phyloP scores from a whole-genome alignment of 2,113 vertebrate species.

The Cavia aperea region DNA sequence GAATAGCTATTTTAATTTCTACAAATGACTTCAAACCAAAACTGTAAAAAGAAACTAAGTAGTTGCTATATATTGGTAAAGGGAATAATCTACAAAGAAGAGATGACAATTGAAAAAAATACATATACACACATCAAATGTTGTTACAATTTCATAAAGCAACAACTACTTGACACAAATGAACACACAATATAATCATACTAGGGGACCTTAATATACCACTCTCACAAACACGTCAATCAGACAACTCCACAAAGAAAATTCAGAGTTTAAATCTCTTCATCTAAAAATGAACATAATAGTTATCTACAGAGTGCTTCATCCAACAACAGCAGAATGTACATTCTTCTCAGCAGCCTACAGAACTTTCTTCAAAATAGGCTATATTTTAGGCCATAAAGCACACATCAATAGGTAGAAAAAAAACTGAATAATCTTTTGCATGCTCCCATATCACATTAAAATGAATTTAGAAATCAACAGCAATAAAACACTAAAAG shows the following conservation, averaged over 20 bases:
- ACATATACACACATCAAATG: background rate
- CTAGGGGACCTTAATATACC: background rate
- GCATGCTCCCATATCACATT: background rate
- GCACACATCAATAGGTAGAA: background rate
- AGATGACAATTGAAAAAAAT: background rate
- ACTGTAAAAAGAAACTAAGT: background rate
- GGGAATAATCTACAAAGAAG: background rate
- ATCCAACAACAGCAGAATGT: background rate
- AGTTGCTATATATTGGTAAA: background rate
- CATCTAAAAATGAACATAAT: background rate
- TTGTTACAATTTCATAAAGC: background rate
- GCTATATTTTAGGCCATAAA: background rate
- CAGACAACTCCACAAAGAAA: background rate
- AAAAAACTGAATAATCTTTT: background rate
- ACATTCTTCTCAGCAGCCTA: background rate
- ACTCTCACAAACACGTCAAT: background rate
- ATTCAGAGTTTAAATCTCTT: background rate
- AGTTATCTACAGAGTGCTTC: background rate
- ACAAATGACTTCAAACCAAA: background rate
- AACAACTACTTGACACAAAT: background rate
- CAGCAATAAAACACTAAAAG: background rate
- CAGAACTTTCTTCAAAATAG: background rate
- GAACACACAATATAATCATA: background rate
- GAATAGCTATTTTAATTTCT: background rate
- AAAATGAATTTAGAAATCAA: background rate